A percentile compares a stretch with the other conserved stretches of the same genome.
Evolutionary conservation across 2,113 vertebrate species (phyloP).

Genomic region (Larimichthys polyactis): DNA sequence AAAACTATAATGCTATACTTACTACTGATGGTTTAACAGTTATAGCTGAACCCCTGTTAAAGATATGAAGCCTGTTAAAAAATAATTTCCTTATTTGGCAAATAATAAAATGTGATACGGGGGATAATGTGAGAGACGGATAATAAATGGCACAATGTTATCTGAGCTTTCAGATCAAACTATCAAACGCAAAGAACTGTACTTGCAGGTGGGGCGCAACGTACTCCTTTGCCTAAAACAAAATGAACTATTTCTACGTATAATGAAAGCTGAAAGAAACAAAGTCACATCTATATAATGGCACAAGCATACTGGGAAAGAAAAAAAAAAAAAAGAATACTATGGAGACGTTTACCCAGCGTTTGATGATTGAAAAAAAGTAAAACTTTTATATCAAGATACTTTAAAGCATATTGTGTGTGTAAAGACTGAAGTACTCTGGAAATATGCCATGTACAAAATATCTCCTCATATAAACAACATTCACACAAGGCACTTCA

Average conservation of each 20-base stretch:
- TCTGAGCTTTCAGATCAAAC: conserved; percentile 56
- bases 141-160: conserved; percentile 74
- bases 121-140: conserved; percentile 19
- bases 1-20: conserved; percentile 57
- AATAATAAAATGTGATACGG: conserved; percentile 48
- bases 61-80: conserved; percentile 67
- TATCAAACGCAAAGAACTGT: conserved; percentile 38
- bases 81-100: conserved; percentile 70
- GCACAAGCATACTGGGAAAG: conserved; percentile 66
- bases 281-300: conserved; percentile 79
- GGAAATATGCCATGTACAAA: conserved; percentile 95
- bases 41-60: conserved; percentile 50
- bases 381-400: conserved; percentile 85
- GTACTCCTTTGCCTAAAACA: conserved; percentile 66
- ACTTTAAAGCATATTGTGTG: conserved; percentile 89
- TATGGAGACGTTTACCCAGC: conserved; percentile 81
- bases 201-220: conserved; percentile 45
- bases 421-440: conserved; percentile 93
- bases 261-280: conserved; percentile 70
- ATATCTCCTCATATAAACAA: conserved; percentile 92
- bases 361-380: conserved; percentile 64
- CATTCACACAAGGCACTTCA: conserved; percentile 99
- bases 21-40: conserved; percentile 57
- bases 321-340: conserved; percentile 46
- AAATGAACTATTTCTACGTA: conserved; percentile 70